Evolutionary conservation across 2,888 invertebrate genomes (phyloP).

Genomic region (Scrobipalpa costella): DNA sequence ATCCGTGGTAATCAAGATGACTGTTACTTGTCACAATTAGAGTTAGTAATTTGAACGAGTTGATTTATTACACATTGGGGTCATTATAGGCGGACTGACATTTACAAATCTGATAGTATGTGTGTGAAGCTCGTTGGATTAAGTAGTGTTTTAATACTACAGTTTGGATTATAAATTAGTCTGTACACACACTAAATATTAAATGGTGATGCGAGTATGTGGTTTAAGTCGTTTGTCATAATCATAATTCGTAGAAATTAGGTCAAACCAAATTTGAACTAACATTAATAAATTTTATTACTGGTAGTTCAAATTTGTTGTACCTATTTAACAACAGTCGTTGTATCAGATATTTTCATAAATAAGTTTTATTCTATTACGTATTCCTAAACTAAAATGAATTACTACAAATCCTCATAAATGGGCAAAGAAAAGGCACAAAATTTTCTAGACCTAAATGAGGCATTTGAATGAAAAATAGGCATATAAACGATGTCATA

Average conservation of each 20-base stretch:
- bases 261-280: no score
- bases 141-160: constrained; percentile 42
- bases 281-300: no score
- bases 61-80: constrained; percentile 49
- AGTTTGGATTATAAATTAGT: constrained; percentile 53
- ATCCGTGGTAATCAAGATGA: constrained; percentile 26
- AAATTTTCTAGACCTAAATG: not conserved
- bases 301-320: no score
- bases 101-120: constrained; percentile 50
- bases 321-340: no score
- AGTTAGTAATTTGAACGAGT: constrained; percentile 47
- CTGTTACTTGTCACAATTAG: constrained; percentile 48
- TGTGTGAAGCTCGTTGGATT: constrained; percentile 37
- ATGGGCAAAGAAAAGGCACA: not conserved
- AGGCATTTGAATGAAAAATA: no score
- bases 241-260: no score
- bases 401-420: not conserved
- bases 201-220: not conserved
- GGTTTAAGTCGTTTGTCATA: no score
- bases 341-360: no score
- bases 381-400: no score
- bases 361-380: no score
- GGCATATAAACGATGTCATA: not conserved
- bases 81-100: constrained; percentile 51
- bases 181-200: constrained; percentile 42